These are phyloP conservation scores for Pseudochirops corinnae DNA, from an alignment of 2,797 vertebrate genomes.

Conservation along the genomic window DNA sequence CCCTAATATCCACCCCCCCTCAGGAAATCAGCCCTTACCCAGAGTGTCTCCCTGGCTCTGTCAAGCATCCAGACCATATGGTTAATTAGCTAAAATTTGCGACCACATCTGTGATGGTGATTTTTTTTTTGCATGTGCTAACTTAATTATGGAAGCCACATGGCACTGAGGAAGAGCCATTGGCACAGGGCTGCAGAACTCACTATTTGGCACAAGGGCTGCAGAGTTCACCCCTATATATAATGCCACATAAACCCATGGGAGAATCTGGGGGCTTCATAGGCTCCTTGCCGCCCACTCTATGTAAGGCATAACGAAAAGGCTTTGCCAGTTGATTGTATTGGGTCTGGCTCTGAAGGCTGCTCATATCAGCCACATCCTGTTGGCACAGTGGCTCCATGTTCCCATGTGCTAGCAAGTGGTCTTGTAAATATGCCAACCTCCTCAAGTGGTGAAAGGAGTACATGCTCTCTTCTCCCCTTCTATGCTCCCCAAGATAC, in stretches of 20 bases:
- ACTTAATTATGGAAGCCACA: conserved; percentile 79
- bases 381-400: neutral
- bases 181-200: conserved; percentile 1
- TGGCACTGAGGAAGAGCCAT: accelerated
- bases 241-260: neutral
- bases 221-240: neutral
- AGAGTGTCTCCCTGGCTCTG: conserved; percentile 30
- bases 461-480: neutral
- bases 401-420: conserved; percentile 21
- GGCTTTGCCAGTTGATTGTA: neutral
- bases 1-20: conserved; percentile 19
- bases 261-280: neutral
- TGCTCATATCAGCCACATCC: neutral
- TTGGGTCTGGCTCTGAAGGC: neutral
- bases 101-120: conserved; percentile 71
- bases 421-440: neutral
- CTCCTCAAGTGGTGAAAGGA: neutral
- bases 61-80: conserved; percentile 79
- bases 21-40: conserved; percentile 27
- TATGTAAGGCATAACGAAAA: neutral
- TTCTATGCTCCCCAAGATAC: neutral
- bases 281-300: neutral
- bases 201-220: neutral
- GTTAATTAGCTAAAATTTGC: conserved; percentile 80
- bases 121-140: conserved; percentile 69